Conservation (phyloP, 1,140 invertebrate genomes). For the Hormaphis cornu region DNA sequence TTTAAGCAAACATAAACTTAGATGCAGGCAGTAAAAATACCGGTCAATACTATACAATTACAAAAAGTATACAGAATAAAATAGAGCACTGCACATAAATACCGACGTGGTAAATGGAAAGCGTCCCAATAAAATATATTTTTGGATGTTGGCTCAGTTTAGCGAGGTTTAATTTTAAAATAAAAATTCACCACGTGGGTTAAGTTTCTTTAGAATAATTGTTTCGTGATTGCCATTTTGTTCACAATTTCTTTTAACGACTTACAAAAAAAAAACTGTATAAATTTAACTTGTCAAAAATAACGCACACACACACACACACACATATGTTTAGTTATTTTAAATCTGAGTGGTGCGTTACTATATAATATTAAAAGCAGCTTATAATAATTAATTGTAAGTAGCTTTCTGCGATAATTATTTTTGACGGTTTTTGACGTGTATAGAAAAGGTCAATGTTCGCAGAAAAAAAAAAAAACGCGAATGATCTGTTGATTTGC, state of each 20-base stretch:
- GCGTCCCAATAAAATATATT: slow-evolving; percentile 19
- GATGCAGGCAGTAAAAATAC: neutral
- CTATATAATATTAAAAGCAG: too few species aligned
- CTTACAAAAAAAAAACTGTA: too few species aligned
- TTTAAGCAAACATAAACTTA: neutral
- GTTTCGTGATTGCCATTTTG: neutral
- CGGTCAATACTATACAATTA: neutral
- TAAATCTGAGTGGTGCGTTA: too few species aligned
- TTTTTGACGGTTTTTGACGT: too few species aligned
- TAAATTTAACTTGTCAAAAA: too few species aligned
- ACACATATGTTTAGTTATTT: too few species aligned
- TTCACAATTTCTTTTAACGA: neutral
- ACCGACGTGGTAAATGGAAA: neutral
- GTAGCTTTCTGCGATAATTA: too few species aligned
- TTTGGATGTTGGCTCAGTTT: slow-evolving; percentile 17
- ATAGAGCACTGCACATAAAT: neutral
- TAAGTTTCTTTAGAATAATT: neutral
- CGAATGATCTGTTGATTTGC: too few species aligned
- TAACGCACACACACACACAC: too few species aligned
- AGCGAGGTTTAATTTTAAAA: slow-evolving; percentile 12
- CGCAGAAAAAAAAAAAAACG: too few species aligned
- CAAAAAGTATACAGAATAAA: neutral
- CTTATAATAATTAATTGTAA: too few species aligned
- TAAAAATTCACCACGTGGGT: neutral
- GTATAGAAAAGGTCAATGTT: too few species aligned